phyloP scores from a whole-genome alignment of 2,888 invertebrate species.

The Therioaphis trifolii region DNA sequence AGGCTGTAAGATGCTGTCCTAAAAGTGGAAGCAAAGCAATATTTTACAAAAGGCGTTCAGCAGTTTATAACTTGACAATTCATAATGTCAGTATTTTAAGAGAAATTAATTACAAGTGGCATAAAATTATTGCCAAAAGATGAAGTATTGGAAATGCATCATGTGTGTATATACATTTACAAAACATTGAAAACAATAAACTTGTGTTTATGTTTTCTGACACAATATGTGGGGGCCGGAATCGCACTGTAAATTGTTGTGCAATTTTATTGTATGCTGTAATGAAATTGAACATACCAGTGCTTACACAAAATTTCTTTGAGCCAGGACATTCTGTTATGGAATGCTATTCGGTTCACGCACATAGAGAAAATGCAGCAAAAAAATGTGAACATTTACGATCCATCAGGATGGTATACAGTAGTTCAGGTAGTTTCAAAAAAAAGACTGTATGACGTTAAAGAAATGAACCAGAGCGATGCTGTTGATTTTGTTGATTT shows the following conservation, averaged over 20 bases:
- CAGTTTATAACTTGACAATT: slow-evolving; percentile 13
- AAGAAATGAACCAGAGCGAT: not conserved
- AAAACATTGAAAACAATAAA: not conserved
- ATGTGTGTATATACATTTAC: slow-evolving; percentile 22
- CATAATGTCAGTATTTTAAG: not conserved
- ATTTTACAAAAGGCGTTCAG: slow-evolving; percentile 17
- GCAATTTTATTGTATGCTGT: slow-evolving; percentile 64
- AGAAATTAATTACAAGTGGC: slow-evolving; percentile 27
- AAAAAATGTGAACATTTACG: not conserved
- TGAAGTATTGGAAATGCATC: slow-evolving; percentile 9
- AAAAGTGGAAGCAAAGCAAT: slow-evolving; percentile 2
- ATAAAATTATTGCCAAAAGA: slow-evolving; percentile 33
- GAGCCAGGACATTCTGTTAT: slow-evolving; percentile 65
- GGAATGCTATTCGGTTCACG: slow-evolving; percentile 64
- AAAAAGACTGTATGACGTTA: not conserved
- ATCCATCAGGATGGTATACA: not conserved
- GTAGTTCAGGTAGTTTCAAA: not conserved
- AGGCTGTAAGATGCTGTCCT: slow-evolving; percentile 4
- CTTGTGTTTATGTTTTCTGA: slow-evolving; percentile 26
- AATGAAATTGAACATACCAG: slow-evolving; percentile 63
- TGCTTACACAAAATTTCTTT: slow-evolving; percentile 65
- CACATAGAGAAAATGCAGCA: slow-evolving; percentile 63
- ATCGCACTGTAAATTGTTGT: slow-evolving; percentile 36
- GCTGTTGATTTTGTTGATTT: not conserved
- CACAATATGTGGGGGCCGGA: slow-evolving; percentile 52